Percentiles rank a stretch among this genome's conserved stretches.
Evolutionary conservation across 2,888 invertebrate species (phyloP).

Genomic region (Nemapogon koenigi): DNA sequence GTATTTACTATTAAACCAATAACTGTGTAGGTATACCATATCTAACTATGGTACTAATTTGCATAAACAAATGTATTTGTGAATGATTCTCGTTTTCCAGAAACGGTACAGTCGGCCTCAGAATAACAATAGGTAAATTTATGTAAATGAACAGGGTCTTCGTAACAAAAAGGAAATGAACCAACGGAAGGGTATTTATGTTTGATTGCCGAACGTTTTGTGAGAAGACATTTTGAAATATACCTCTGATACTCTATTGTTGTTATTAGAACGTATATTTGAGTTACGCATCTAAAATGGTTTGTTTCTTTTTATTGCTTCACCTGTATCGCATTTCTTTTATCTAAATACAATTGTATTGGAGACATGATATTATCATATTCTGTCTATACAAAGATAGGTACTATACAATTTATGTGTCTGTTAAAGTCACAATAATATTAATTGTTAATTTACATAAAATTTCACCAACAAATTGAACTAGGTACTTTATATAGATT

Average conservation of each 20-base stretch:
- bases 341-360: no score
- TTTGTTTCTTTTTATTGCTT: not conserved
- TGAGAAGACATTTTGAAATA: conserved; percentile 36
- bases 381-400: no score
- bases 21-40: no score
- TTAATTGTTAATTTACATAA: no score
- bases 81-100: conserved; percentile 34
- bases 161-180: conserved; percentile 59
- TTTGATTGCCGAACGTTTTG: conserved; percentile 40
- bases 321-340: not conserved
- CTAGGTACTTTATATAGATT: no score
- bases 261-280: conserved; percentile 8
- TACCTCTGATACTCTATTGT: conserved; percentile 19
- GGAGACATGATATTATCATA: no score
- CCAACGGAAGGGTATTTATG: conserved; percentile 30
- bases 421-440: no score
- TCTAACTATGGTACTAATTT: no score
- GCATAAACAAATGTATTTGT: no score
- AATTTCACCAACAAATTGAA: no score
- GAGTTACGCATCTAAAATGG: not conserved
- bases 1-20: no score
- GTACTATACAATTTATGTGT: no score
- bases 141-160: conserved; percentile 54
- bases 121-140: conserved; percentile 62
- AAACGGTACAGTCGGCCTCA: conserved; percentile 33